Percentiles rank a stretch among this genome's conserved stretches.
These are phyloP conservation scores for Drosophila diplacantha DNA, from an alignment of 2,888 invertebrate genomes.

Conservation along the genomic window DNA sequence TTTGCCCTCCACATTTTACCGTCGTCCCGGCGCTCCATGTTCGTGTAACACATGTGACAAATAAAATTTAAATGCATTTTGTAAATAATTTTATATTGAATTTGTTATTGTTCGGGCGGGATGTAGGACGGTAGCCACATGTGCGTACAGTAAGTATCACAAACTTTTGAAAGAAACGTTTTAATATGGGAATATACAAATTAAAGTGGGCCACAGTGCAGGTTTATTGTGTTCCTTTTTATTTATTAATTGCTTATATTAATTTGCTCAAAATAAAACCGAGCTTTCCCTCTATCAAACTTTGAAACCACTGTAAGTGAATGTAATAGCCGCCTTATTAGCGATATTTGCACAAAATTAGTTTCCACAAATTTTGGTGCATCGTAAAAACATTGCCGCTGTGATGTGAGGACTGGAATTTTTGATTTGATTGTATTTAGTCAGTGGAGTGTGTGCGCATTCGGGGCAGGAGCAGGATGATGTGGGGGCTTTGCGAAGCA, in stretches of 20 bases:
- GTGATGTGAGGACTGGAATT: slow-evolving; percentile 52
- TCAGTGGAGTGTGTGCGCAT: slow-evolving; percentile 42
- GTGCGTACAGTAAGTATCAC: slow-evolving; percentile 20
- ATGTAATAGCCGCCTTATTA: slow-evolving; percentile 29
- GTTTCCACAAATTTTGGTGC: slow-evolving; percentile 53
- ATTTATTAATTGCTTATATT: not conserved
- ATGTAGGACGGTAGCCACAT: not conserved
- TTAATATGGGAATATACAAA: not conserved
- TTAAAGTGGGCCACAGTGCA: not conserved
- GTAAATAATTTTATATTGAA: slow-evolving; percentile 54
- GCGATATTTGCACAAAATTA: slow-evolving; percentile 54
- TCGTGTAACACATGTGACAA: slow-evolving; percentile 59
- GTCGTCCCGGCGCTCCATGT: slow-evolving; percentile 8
- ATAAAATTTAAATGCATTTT: slow-evolving; percentile 68
- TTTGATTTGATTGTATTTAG: slow-evolving; percentile 51
- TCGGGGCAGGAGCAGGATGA: slow-evolving; percentile 4
- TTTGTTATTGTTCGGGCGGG: slow-evolving; percentile 17
- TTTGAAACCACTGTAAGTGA: slow-evolving; percentile 1
- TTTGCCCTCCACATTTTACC: not conserved
- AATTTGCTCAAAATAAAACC: not conserved
- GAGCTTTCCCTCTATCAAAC: not conserved
- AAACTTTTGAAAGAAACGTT: not conserved
- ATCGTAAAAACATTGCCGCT: slow-evolving; percentile 60
- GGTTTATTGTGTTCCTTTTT: not conserved
- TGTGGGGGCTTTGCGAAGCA: slow-evolving; percentile 32